phyloP scores from a whole-genome alignment of 2,797 vertebrate species.

The Parauchenoglanis punctatus region DNA sequence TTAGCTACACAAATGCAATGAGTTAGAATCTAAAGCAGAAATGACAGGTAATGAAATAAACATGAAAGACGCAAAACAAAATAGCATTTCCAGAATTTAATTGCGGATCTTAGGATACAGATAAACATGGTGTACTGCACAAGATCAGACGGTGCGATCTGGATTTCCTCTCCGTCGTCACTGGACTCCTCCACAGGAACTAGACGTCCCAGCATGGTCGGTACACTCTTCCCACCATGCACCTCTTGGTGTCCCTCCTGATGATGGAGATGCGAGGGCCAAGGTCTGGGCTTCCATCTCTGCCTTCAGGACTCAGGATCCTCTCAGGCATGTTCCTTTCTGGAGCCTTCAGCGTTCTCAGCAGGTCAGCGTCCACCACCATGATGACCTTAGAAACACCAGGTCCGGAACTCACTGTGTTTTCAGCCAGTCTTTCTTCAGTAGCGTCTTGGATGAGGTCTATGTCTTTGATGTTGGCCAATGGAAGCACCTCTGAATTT shows the following conservation, averaged over 20 bases:
- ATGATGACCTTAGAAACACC: conserved; percentile 65
- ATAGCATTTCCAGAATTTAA: conserved; percentile 16
- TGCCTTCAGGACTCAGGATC: conserved; percentile 59
- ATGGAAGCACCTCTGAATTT: conserved; percentile 56
- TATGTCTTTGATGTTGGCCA: conserved; percentile 63
- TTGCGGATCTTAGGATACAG: conserved; percentile 26
- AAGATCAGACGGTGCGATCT: conserved; percentile 19
- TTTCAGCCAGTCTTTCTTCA: conserved; percentile 62
- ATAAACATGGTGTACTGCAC: conserved; percentile 30
- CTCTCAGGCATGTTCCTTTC: conserved; percentile 60
- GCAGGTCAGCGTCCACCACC: conserved; percentile 66
- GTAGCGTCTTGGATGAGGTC: conserved; percentile 69
- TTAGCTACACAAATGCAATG: not conserved
- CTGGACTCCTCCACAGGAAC: conserved; percentile 30
- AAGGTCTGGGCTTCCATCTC: conserved; percentile 59
- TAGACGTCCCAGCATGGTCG: conserved; percentile 81
- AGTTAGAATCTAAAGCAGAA: not conserved
- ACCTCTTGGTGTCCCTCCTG: conserved; percentile 78
- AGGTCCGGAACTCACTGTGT: conserved; percentile 35
- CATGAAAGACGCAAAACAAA: not conserved
- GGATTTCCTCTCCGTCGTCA: not conserved
- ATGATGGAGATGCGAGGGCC: conserved; percentile 67
- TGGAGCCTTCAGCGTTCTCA: conserved; percentile 66
- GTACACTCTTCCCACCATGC: conserved; percentile 83
- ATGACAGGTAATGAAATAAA: not conserved